phyloP scores from a whole-genome alignment of 2,888 invertebrate species.

The Hydraecia micacea region DNA sequence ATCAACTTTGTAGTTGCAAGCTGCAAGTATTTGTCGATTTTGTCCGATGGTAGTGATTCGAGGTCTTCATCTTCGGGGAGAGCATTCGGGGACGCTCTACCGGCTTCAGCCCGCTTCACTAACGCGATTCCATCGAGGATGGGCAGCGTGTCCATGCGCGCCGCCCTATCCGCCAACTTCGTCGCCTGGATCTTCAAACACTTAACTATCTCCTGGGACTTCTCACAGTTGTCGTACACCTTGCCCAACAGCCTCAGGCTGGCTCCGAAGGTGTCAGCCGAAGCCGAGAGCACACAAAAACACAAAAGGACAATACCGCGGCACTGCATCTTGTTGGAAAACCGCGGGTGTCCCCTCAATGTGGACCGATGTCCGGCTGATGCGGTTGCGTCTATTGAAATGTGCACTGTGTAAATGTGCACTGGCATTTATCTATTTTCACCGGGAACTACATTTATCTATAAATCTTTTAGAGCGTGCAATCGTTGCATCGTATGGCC shows the following conservation, averaged over 20 bases:
- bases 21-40: constrained; percentile 91
- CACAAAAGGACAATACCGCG: constrained; percentile 85
- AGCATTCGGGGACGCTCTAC: constrained; percentile 86
- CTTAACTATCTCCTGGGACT: constrained; percentile 91
- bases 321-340: constrained; percentile 83
- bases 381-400: constrained; percentile 87
- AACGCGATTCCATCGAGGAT: constrained; percentile 91
- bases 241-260: constrained; percentile 88
- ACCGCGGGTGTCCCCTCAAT: constrained; percentile 84
- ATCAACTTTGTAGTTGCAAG: constrained; percentile 90
- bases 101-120: constrained; percentile 85
- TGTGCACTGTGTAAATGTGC: constrained; percentile 88
- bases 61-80: constrained; percentile 91
- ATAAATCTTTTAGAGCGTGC: constrained; percentile 91
- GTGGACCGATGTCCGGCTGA: constrained; percentile 67
- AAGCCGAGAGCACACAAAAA: constrained; percentile 79
- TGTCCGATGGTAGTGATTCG: constrained; percentile 90
- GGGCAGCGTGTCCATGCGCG: constrained; percentile 91
- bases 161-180: constrained; percentile 92
- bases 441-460: constrained; percentile 90
- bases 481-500: constrained; percentile 89
- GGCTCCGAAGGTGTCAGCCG: constrained; percentile 83
- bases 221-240: constrained; percentile 91
- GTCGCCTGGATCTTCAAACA: constrained; percentile 93
- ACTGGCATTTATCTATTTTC: constrained; percentile 90